Conservation (phyloP, 2,797 vertebrate genomes). For the Caiman crocodilus region DNA sequence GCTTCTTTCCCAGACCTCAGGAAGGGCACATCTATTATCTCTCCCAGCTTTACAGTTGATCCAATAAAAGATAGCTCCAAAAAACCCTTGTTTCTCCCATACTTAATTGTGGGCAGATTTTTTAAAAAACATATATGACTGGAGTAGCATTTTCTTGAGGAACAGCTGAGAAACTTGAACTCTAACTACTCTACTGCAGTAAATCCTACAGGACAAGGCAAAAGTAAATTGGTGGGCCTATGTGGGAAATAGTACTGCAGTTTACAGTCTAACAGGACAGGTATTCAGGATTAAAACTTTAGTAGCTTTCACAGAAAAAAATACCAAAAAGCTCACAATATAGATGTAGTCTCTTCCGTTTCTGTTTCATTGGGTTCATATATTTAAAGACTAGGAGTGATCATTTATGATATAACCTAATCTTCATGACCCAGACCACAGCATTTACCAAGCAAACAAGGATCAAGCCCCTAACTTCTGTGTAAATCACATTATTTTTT, state of each 20-base stretch:
- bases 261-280: neutral
- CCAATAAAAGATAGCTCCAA: too few species aligned
- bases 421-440: neutral
- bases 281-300: neutral
- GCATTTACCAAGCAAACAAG: neutral
- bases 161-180: too few species aligned
- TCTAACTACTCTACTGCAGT: neutral
- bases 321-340: neutral
- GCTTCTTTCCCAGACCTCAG: too few species aligned
- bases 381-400: neutral
- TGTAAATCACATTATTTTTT: neutral
- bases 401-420: neutral
- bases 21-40: too few species aligned
- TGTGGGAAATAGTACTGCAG: neutral
- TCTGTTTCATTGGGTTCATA: neutral
- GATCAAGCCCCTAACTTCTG: neutral
- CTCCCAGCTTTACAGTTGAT: too few species aligned
- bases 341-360: neutral
- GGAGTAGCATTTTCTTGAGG: too few species aligned
- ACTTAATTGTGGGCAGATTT: too few species aligned
- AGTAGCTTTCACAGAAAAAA: neutral
- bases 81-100: too few species aligned
- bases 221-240: neutral
- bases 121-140: too few species aligned
- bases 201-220: neutral